Base-by-base conservation (phyloP, 1,140 invertebrate genomes). In the Leptonema lineaticorne region DNA sequence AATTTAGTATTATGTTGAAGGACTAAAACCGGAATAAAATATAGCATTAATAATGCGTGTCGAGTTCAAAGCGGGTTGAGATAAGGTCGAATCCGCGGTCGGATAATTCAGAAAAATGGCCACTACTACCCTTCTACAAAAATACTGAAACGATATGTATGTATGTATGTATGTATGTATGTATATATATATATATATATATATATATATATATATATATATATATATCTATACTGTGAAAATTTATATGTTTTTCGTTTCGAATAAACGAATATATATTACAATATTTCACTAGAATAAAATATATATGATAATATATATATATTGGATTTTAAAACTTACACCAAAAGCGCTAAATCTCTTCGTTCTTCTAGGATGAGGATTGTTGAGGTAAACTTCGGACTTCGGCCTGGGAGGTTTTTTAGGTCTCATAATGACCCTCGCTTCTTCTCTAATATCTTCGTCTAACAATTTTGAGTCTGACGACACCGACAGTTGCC, bases 341-440 rank as follows among this genome's bases (percentile, higher is more conserved):
- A 95, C 93, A 84, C 92, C 92, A 83, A 95, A 95, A 75, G 93
- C 92, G 75, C 92, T 94, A 84, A 92, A 94, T 80, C 92, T 85
- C 84, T 94, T 94, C 72, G 90, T 92, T 80, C 90, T 85, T 81
- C 88, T 83, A 74, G 84, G 84, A 76, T 85, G 85, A 71, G 81
- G 80, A 74, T 88, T 83, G 69, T 85, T 82, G 67, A 76, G 69
- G 77, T 68, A 81, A 74, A 70, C 71, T 37, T 73, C 82, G 76
- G 69, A 69, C 65, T 70, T 70, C 27, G 72, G 70, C 30, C 69
- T 24, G 26, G 69, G 72, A 66, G 92, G 92, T 82, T 92, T 91
- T 77, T 91, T 90, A 68, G 92, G 92, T 83, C 92, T 85, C 78
- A 94, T 86, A 73, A 94, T 92, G 69, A 94, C 92, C 78, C 91